Conservation (phyloP, 2,113 vertebrate genomes). For the Neogale vison region DNA sequence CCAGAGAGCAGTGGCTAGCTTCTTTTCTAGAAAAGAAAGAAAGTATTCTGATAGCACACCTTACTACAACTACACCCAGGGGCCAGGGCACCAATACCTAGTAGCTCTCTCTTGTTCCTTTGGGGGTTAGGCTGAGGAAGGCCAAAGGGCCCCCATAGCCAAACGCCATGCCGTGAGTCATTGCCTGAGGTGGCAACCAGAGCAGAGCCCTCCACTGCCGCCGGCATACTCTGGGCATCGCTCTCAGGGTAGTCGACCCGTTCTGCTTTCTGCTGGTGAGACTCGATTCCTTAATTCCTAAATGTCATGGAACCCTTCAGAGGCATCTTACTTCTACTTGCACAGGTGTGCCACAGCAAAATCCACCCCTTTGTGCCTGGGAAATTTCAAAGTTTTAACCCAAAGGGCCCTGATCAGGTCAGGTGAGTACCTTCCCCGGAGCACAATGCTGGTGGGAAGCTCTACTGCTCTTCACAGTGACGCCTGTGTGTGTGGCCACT, state of each 20-base stretch:
- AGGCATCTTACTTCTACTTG: not conserved
- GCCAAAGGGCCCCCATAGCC: not conserved
- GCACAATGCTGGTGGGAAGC: not conserved
- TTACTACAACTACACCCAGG: not conserved
- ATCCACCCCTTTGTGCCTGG: not conserved
- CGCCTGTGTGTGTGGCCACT: not conserved
- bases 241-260: not conserved
- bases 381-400: not conserved
- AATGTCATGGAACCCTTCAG: not conserved
- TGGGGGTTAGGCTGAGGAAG: not conserved
- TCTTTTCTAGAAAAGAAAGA: not conserved
- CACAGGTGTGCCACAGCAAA: not conserved
- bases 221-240: fast-evolving
- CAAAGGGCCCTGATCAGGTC: not conserved
- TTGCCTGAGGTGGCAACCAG: not conserved
- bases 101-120: not conserved
- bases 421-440: not conserved
- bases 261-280: not conserved
- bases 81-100: not conserved
- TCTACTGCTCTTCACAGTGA: not conserved
- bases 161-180: not conserved
- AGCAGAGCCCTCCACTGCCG: not conserved
- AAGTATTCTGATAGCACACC: not conserved
- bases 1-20: not conserved
- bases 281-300: not conserved